Evolutionary conservation across 2,797 vertebrate genomes (phyloP), one percentile per base, ranked within the genome.

Genomic region (Oryzias dopingdopingensis): DNA sequence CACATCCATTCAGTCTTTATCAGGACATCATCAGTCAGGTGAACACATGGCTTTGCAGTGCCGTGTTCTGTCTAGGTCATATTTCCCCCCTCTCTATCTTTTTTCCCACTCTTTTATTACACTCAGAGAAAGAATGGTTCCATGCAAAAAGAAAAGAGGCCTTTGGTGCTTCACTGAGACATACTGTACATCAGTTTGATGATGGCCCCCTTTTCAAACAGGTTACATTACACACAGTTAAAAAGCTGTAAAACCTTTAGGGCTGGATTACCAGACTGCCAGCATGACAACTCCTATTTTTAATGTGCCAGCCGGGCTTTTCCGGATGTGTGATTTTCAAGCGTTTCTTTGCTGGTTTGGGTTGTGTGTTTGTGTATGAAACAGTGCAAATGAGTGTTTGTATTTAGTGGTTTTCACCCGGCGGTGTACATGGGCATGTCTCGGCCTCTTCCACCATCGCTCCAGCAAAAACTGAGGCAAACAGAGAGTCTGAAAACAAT

Each of bases 371-470:
- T 66, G 62, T 71, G 52, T 70, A 59, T 47, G 52, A 69, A 59
- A 70, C 48, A 52, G 74, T 60, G 48, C 52, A 64, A 62, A 29
- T 4, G 43, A 63, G 59, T 75, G 80, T 83, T 85, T 85, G 66
- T 52, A 55, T 79, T 84, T 67, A 74, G 81, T 70, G 80, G 79
- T 80, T 85, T 87, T 80, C 77, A 67, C 79, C 56, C 4, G 29
- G 61, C 65, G 74, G 54, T 52, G 59, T 52, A 76, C 32, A 37
- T 12, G 59, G 57, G 58, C 59, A 79, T 15, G 50, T 69, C 65
- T 82, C 66, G 49, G 59, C 46, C 58, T 78, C 57, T 60, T 66
- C 62, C 63, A 42, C 63, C 55, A 22, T 70, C 65, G 52, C 56
- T 65, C 46, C 47, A 67, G 60, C 42, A 41, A 40, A 47, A 24